Conservation (phyloP, 2,113 vertebrate genomes). For the Cynocephalus volans region DNA sequence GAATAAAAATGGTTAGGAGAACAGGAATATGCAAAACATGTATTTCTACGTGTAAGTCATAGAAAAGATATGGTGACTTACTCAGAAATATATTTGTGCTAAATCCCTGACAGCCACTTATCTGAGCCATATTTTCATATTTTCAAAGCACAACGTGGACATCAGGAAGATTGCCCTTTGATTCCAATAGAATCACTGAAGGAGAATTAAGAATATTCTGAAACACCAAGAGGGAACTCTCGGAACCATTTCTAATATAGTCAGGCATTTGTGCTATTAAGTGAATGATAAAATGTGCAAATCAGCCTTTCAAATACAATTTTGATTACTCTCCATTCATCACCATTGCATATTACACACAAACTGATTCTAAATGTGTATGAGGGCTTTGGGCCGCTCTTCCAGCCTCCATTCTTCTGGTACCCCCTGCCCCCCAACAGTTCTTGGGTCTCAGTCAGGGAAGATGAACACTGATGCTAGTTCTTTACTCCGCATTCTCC, state of each 20-base stretch:
- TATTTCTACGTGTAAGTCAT: neutral
- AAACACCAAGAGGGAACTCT: neutral
- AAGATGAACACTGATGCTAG: neutral
- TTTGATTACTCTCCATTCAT: conserved; percentile 5
- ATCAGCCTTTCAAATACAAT: neutral
- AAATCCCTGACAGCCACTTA: neutral
- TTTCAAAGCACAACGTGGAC: neutral
- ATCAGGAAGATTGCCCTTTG: neutral
- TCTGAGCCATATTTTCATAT: neutral
- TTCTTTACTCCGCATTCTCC: neutral
- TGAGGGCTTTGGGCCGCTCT: neutral
- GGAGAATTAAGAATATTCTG: conserved; percentile 37
- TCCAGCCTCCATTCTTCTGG: neutral
- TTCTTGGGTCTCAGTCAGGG: neutral
- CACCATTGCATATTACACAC: neutral
- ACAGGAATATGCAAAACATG: neutral
- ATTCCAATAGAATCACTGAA: neutral
- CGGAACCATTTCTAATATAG: neutral
- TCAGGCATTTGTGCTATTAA: conserved; percentile 8
- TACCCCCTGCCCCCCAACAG: neutral
- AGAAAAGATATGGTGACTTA: neutral
- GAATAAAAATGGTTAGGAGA: neutral
- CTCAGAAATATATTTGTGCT: neutral
- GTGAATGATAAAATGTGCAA: neutral
- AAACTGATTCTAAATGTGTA: neutral